Conservation (phyloP, 1,140 invertebrate genomes). For the Anastrepha obliqua region DNA sequence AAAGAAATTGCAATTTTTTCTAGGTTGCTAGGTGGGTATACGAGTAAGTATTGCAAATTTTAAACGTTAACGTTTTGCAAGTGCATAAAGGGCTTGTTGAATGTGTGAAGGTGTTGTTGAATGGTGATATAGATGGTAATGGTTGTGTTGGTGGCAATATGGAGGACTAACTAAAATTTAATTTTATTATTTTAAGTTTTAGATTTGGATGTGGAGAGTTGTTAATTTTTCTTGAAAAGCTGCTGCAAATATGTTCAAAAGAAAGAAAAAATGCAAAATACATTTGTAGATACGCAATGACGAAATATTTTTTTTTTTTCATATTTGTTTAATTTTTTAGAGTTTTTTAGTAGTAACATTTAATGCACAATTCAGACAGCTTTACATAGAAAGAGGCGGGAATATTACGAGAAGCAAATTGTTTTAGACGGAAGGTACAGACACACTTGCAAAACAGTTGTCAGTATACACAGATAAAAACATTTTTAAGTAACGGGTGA, state of each 20-base stretch:
- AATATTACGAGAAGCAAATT: too few species aligned
- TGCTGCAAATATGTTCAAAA: slow-evolving; percentile 42
- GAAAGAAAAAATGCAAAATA: slow-evolving; percentile 45
- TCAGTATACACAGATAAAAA: background rate
- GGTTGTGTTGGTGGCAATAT: slow-evolving; percentile 1
- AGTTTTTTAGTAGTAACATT: slow-evolving; percentile 27
- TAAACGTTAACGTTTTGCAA: background rate
- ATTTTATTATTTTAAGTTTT: background rate
- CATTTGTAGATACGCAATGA: background rate
- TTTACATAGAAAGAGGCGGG: background rate
- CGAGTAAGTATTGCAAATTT: background rate
- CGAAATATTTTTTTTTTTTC: background rate
- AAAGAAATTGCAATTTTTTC: slow-evolving; percentile 27
- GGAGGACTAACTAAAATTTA: background rate
- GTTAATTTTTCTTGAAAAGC: slow-evolving; percentile 27
- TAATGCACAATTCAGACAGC: background rate
- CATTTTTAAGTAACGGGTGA: too few species aligned
- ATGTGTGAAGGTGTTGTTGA: background rate
- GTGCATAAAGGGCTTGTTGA: background rate
- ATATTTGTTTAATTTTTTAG: too few species aligned
- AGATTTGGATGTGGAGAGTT: slow-evolving; percentile 9
- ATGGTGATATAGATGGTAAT: background rate
- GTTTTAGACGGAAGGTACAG: background rate
- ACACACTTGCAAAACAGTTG: background rate
- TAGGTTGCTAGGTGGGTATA: background rate